Evolutionary conservation across 2,888 invertebrate species (phyloP).

Genomic region (Apamea monoglypha): DNA sequence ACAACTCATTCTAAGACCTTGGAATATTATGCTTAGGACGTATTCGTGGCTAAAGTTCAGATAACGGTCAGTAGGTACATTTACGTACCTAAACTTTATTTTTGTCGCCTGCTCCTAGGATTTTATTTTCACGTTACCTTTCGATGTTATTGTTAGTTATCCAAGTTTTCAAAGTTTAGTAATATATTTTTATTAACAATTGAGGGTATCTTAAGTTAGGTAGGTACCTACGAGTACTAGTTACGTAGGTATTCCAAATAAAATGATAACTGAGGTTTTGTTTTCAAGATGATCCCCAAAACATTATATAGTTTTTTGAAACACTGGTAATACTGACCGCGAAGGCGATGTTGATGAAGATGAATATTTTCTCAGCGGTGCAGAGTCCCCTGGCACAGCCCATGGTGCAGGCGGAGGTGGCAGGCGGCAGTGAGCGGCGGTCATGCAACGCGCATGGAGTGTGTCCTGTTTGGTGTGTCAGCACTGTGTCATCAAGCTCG

Average conservation of each 20-base stretch:
- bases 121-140: neutral
- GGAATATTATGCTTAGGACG: neutral
- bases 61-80: neutral
- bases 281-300: neutral
- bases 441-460: conserved; percentile 34
- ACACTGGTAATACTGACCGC: conserved; percentile 77
- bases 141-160: neutral
- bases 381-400: conserved; percentile 82
- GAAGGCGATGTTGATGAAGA: conserved; percentile 88
- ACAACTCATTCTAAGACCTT: conserved; percentile 2
- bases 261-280: neutral
- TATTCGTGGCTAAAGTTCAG: conserved; percentile 31
- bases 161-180: neutral
- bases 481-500: conserved; percentile 54
- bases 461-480: conserved; percentile 25
- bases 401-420: conserved; percentile 70
- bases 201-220: neutral
- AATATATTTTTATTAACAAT: neutral
- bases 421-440: conserved; percentile 7
- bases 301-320: neutral
- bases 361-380: conserved; percentile 85
- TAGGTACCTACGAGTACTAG: too few relatives aligned
- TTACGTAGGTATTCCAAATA: neutral
- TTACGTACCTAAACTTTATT: conserved; percentile 1
- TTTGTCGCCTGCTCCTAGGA: neutral